phyloP scores from a whole-genome alignment of 2,797 vertebrate genomes.

The Aselliscus stoliczkanus region DNA sequence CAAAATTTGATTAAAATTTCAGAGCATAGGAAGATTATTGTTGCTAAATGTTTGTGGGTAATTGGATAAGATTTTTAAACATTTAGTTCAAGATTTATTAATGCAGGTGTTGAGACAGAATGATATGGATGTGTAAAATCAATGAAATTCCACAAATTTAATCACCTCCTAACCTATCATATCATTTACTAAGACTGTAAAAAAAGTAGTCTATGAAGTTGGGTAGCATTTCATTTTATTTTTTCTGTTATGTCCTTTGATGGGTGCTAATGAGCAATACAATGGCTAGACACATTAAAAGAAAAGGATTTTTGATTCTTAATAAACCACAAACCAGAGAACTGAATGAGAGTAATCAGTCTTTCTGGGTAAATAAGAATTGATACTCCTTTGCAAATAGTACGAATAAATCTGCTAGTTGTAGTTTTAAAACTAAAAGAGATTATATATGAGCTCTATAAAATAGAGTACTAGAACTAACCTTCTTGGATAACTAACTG shows the following conservation, averaged over 20 bases:
- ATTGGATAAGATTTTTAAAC: not conserved
- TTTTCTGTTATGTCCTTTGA: not conserved
- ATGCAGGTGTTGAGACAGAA: not conserved
- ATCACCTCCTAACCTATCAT: not conserved
- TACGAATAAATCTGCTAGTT: not conserved
- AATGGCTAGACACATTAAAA: not conserved
- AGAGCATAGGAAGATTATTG: not conserved
- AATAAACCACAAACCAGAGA: not conserved
- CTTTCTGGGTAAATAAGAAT: not conserved
- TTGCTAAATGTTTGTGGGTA: not conserved
- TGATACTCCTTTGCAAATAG: not conserved
- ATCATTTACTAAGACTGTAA: not conserved
- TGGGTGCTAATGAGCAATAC: not conserved
- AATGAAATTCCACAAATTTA: not conserved
- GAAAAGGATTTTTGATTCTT: not conserved
- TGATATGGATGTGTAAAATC: not conserved
- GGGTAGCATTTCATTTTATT: not conserved
- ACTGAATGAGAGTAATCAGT: not conserved
- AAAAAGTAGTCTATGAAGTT: not conserved
- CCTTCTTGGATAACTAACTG: not conserved
- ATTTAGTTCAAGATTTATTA: not conserved
- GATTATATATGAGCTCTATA: not conserved
- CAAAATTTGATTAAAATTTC: not conserved
- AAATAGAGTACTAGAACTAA: not conserved
- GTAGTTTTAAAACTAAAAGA: not conserved